phyloP scores from a whole-genome alignment of 2,113 vertebrate species.

The Peromyscus maniculatus region DNA sequence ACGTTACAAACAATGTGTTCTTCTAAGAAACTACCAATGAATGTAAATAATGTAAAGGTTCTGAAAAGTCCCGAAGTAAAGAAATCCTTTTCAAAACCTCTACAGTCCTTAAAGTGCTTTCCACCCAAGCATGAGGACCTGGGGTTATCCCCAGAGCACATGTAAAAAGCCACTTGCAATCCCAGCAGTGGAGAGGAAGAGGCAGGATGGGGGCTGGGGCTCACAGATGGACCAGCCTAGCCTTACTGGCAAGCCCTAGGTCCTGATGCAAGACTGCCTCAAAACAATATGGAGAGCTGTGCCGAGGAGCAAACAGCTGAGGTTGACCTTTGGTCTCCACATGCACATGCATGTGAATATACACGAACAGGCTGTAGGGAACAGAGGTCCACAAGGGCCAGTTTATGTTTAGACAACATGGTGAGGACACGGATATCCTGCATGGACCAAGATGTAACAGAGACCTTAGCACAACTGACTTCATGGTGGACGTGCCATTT shows the following conservation, averaged over 20 bases:
- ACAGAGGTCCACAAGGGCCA: background rate
- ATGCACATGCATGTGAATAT: background rate
- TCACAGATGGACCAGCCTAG: background rate
- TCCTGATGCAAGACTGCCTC: background rate
- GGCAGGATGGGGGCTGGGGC: background rate
- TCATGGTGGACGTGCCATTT: too few species aligned
- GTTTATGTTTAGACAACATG: background rate
- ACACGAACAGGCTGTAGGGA: background rate
- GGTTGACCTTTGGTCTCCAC: background rate
- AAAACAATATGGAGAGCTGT: background rate
- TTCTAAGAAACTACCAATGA: background rate
- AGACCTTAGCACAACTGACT: too few species aligned
- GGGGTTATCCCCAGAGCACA: background rate
- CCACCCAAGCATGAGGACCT: background rate
- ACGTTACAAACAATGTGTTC: background rate
- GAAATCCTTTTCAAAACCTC: background rate
- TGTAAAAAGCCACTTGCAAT: background rate
- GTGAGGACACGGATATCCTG: background rate
- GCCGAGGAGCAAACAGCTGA: background rate
- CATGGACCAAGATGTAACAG: background rate
- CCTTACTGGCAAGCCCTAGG: background rate
- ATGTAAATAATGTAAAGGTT: background rate
- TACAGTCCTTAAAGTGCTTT: background rate
- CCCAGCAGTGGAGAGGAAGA: background rate
- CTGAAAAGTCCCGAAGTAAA: background rate